phyloP scores from a whole-genome alignment of 2,888 invertebrate genomes.

The Ormia ochracea region DNA sequence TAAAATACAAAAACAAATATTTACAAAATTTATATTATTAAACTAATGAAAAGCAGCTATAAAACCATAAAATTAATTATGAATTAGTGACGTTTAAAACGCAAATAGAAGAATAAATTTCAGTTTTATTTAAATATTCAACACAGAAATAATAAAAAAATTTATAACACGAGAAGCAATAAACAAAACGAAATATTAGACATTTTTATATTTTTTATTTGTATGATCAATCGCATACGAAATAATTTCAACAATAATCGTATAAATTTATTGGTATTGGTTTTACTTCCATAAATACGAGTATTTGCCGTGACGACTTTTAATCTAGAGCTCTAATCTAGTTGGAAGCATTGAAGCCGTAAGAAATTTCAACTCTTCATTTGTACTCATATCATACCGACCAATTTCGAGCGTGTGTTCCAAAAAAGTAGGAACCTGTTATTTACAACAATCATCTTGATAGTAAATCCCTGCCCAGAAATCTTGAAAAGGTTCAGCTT shows the following conservation, averaged over 20 bases:
- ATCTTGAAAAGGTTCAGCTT: no score
- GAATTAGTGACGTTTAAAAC: constrained; percentile 45
- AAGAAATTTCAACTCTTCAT: no score
- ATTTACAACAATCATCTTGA: no score
- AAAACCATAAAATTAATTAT: constrained; percentile 53
- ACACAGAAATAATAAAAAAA: neutral
- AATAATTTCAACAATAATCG: constrained; percentile 10
- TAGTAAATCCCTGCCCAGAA: no score
- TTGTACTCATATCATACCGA: no score
- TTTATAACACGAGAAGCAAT: neutral
- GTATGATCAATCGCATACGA: neutral
- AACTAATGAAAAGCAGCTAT: constrained; percentile 16
- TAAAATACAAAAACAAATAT: constrained; percentile 55
- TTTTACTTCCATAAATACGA: neutral
- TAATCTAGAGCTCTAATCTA: neutral
- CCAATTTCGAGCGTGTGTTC: no score
- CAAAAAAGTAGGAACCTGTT: no score
- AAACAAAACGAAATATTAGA: constrained; percentile 28
- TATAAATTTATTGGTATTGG: constrained; percentile 5
- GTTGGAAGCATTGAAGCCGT: no score
- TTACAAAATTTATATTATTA: constrained; percentile 33
- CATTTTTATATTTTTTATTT: constrained; percentile 21
- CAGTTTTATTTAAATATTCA: neutral
- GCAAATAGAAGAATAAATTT: neutral
- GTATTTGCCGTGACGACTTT: neutral